These are phyloP conservation scores for Andricus quercusramuli DNA, from an alignment of 2,888 invertebrate genomes.

Conservation along the genomic window DNA sequence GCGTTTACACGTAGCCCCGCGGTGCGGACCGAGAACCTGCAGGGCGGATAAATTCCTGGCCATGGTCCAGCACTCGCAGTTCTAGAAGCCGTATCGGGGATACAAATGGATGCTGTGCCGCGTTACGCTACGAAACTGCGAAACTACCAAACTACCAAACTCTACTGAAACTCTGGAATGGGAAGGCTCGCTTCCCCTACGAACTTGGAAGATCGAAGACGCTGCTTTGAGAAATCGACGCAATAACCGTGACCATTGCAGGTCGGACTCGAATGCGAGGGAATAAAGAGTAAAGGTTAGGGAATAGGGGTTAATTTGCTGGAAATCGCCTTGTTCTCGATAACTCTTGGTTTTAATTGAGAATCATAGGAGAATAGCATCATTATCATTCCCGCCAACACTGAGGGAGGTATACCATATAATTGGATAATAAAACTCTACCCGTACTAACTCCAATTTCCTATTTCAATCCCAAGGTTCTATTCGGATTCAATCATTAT, in stretches of 20 bases:
- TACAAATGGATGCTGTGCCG: slow-evolving; percentile 66
- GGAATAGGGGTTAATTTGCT: slow-evolving; percentile 51
- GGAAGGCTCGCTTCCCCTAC: slow-evolving; percentile 47
- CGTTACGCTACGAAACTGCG: slow-evolving; percentile 57
- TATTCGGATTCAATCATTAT: not conserved
- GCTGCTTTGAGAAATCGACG: slow-evolving; percentile 39
- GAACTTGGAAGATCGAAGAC: slow-evolving; percentile 53
- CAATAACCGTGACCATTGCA: slow-evolving; percentile 56
- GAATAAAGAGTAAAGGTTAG: slow-evolving; percentile 43
- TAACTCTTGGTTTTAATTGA: slow-evolving; percentile 30
- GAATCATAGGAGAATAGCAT: slow-evolving; percentile 28
- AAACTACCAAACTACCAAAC: slow-evolving; percentile 62
- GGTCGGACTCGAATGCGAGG: slow-evolving; percentile 9
- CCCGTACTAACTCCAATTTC: slow-evolving; percentile 21
- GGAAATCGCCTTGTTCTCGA: slow-evolving; percentile 38
- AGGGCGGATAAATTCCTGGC: slow-evolving; percentile 72
- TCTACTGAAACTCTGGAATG: slow-evolving; percentile 54
- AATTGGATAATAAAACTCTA: slow-evolving; percentile 24
- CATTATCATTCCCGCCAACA: slow-evolving; percentile 30
- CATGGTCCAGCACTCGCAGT: slow-evolving; percentile 67
- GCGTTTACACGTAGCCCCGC: slow-evolving; percentile 63
- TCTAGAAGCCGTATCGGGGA: slow-evolving; percentile 63
- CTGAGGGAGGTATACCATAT: slow-evolving; percentile 12
- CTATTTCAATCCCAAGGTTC: slow-evolving; percentile 15
- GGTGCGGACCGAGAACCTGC: slow-evolving; percentile 58